phyloP scores from a whole-genome alignment of 2,113 vertebrate genomes.

The Corythornis madagascariensis region DNA sequence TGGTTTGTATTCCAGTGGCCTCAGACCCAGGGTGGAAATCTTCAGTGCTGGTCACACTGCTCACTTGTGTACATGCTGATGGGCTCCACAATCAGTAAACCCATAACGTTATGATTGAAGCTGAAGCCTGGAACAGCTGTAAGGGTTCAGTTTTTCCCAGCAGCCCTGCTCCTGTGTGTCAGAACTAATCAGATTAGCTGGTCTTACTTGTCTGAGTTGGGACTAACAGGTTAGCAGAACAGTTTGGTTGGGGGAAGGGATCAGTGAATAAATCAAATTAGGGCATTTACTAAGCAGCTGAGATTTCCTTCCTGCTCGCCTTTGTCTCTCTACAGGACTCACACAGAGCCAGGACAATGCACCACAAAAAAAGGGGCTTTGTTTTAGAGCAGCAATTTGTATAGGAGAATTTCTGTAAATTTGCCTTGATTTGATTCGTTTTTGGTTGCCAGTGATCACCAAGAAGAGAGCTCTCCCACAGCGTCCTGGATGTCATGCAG shows the following conservation, averaged over 20 bases:
- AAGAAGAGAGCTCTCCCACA: not conserved
- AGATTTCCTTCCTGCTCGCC: constrained; percentile 33
- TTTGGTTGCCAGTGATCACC: constrained; percentile 3
- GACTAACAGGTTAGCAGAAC: constrained; percentile 62
- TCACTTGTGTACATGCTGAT: constrained; percentile 11
- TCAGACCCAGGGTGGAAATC: not conserved
- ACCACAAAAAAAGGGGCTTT: constrained; percentile 31
- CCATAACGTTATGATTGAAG: not conserved
- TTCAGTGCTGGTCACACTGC: not conserved
- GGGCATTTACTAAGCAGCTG: constrained; percentile 51
- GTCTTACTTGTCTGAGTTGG: constrained; percentile 60
- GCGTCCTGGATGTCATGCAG: not conserved
- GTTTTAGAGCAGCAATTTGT: constrained; percentile 52
- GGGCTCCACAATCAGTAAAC: not conserved
- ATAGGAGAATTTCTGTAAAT: constrained; percentile 19
- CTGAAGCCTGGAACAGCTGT: constrained; percentile 33
- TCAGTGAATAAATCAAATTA: constrained; percentile 54
- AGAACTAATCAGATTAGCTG: constrained; percentile 67
- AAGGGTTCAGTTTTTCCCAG: constrained; percentile 25
- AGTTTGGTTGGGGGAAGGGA: constrained; percentile 56
- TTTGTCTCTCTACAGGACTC: constrained; percentile 48
- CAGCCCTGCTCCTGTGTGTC: constrained; percentile 56
- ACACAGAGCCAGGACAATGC: constrained; percentile 57
- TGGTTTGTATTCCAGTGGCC: constrained; percentile 7
- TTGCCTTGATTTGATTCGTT: constrained; percentile 36